Percentiles rank a stretch among this genome's conserved stretches.
Conservation (phyloP, 30 jellyfish, hydroid and myxozoan species). For the Sanderia malayensis region DNA sequence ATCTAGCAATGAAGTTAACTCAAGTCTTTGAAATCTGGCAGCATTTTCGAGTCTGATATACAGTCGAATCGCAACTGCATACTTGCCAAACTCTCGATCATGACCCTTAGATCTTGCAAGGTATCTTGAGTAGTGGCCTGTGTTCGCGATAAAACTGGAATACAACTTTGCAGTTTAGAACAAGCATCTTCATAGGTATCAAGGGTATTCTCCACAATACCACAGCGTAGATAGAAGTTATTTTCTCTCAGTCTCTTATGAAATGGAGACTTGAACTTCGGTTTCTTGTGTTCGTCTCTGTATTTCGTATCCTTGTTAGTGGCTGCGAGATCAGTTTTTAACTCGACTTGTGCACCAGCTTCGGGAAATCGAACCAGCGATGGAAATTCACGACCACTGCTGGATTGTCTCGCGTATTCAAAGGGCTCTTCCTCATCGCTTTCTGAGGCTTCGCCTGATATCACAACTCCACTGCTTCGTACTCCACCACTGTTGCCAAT, state of each 20-base stretch:
- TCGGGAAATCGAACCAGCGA: conserved; percentile 60
- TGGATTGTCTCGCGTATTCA: conserved; percentile 31
- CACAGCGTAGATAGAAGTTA: conserved; percentile 75
- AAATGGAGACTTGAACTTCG: conserved; percentile 54
- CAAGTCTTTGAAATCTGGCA: conserved; percentile 30
- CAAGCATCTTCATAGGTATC: conserved; percentile 51
- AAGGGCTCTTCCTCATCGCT: conserved; percentile 72
- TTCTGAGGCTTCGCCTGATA: conserved; percentile 94
- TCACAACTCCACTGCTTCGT: conserved; percentile 88
- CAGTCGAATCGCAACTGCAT: conserved; percentile 37
- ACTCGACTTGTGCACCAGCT: conserved; percentile 6
- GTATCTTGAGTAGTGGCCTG: conserved; percentile 23
- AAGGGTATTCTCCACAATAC: conserved; percentile 60
- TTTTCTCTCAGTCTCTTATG: conserved; percentile 68
- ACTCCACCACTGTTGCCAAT: conserved; percentile 9
- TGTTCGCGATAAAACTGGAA: conserved; percentile 36
- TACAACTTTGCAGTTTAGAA: conserved; percentile 36
- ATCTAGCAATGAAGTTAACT: too few relatives aligned
- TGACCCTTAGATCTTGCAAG: conserved; percentile 27
- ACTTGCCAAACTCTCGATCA: conserved; percentile 41
- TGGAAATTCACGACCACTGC: conserved; percentile 66
- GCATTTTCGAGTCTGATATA: conserved; percentile 13
- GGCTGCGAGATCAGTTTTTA: neutral
- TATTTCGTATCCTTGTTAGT: conserved; percentile 22
- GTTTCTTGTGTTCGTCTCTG: conserved; percentile 50